Conservation (phyloP, 2,888 invertebrate genomes). For the Baccha elongata region DNA sequence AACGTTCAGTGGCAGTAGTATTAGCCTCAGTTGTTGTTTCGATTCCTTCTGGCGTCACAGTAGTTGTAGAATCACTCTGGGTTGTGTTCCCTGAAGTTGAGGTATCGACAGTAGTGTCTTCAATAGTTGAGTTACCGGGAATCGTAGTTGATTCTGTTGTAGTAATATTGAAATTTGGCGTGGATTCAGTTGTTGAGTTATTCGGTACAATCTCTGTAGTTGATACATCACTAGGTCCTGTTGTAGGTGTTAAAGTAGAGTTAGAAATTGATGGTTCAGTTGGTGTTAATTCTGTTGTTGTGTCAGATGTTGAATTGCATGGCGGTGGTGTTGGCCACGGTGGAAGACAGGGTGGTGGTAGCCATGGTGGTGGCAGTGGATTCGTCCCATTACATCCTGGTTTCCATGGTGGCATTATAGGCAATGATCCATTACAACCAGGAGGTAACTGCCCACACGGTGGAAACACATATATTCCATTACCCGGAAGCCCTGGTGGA, state of each 20-base stretch:
- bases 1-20: too few species aligned
- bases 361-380: slow-evolving; percentile 38
- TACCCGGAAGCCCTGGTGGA: slow-evolving; percentile 47
- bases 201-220: neutral
- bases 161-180: neutral
- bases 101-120: neutral
- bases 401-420: slow-evolving; percentile 16
- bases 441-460: slow-evolving; percentile 26
- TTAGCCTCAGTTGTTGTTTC: neutral
- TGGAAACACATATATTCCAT: slow-evolving; percentile 32
- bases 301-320: slow-evolving; percentile 2
- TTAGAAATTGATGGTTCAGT: neutral
- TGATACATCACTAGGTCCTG: neutral
- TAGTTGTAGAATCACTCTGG: neutral
- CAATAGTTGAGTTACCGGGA: neutral
- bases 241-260: neutral
- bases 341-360: slow-evolving; percentile 24
- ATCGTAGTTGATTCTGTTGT: neutral
- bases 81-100: neutral
- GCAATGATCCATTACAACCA: slow-evolving; percentile 11
- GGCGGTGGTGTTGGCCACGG: slow-evolving; percentile 17
- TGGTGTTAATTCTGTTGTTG: slow-evolving; percentile 1
- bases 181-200: neutral
- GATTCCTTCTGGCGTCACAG: neutral
- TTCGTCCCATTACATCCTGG: slow-evolving; percentile 33